Evolutionary conservation across 2,888 invertebrate genomes (phyloP).

Genomic region (Mesorhabditis sp.): DNA sequence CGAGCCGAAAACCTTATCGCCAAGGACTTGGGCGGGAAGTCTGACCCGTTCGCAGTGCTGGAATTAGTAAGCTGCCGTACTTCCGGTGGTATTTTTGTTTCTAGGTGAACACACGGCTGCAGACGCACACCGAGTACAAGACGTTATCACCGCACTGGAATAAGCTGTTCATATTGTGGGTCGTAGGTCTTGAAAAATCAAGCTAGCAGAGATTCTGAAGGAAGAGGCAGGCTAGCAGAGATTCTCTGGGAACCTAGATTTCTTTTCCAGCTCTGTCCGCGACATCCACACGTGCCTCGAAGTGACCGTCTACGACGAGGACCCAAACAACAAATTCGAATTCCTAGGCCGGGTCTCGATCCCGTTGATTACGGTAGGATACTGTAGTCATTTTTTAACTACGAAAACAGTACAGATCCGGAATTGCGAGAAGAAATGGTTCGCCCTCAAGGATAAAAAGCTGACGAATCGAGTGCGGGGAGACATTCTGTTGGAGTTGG

Average conservation of each 20-base stretch:
- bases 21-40: conserved; percentile 86
- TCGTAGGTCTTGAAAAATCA: not conserved
- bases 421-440: conserved; percentile 90
- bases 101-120: conserved; percentile 80
- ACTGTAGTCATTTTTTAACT: not conserved
- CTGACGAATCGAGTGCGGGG: conserved; percentile 61
- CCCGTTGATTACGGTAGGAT: conserved; percentile 70
- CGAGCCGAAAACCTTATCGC: conserved; percentile 79
- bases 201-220: not conserved
- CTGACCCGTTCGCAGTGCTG: conserved; percentile 95
- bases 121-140: conserved; percentile 98
- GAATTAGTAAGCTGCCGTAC: conserved; percentile 63
- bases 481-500: conserved; percentile 85
- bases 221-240: no score
- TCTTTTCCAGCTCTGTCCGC: conserved; percentile 63
- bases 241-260: no score
- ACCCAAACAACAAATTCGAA: conserved; percentile 87
- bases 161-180: conserved; percentile 92
- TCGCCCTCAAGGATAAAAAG: conserved; percentile 90
- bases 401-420: conserved; percentile 65
- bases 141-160: conserved; percentile 94
- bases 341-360: conserved; percentile 84
- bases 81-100: not conserved
- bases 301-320: conserved; percentile 93
- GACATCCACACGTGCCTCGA: conserved; percentile 92